Percentiles rank a stretch among this genome's conserved stretches.
These are phyloP conservation scores for Chelon labrosus DNA, from an alignment of 2,797 vertebrate species.

Conservation along the genomic window DNA sequence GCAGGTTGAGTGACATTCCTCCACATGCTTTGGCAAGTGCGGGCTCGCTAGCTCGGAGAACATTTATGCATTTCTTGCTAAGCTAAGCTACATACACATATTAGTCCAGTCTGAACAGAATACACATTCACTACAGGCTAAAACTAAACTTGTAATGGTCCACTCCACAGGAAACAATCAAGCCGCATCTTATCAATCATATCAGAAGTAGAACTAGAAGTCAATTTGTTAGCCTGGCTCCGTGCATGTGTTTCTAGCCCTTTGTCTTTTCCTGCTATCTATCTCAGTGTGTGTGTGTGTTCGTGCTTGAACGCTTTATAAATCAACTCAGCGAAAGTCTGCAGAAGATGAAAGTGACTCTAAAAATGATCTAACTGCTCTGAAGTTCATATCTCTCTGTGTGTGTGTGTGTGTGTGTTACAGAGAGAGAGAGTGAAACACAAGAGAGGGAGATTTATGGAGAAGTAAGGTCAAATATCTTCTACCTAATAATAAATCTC, in stretches of 20 bases:
- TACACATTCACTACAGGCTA: no score
- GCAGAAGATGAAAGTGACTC: slow-evolving; percentile 58
- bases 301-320: slow-evolving; percentile 54
- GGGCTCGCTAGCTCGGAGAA: no score
- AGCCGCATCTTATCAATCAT: no score
- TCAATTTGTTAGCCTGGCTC: background rate
- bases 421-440: slow-evolving; percentile 8
- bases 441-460: slow-evolving; percentile 42
- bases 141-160: no score
- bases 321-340: slow-evolving; percentile 48
- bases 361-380: slow-evolving; percentile 45
- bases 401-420: background rate
- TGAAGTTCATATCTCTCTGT: slow-evolving; percentile 25
- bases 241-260: background rate
- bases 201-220: background rate
- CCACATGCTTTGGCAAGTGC: no score
- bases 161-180: no score
- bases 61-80: no score
- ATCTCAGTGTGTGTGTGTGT: slow-evolving; percentile 9
- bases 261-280: background rate
- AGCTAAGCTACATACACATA: no score
- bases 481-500: slow-evolving; percentile 71
- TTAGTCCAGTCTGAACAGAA: no score
- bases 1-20: no score
- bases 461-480: slow-evolving; percentile 66